Base-by-base conservation (phyloP, 2,888 invertebrate genomes). In the Leuctra nigra region DNA sequence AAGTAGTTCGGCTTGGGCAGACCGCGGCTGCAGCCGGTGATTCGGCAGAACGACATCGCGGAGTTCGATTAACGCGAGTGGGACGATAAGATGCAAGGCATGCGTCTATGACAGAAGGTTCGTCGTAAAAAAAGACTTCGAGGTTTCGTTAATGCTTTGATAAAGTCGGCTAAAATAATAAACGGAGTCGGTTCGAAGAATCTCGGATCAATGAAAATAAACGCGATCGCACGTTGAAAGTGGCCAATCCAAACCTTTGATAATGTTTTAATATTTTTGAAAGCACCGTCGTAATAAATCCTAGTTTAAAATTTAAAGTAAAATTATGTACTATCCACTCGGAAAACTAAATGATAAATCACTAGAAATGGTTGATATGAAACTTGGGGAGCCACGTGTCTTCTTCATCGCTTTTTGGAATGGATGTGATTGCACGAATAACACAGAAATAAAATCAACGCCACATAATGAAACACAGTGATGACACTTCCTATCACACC, bases 1-100 rank as follows among this genome's bases (percentile, higher is more conserved):
- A 89, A 85, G 69, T 88, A 90, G 71, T 89, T 87, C 54, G 88
- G 87, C 68, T 87, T 84, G 54, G 88, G 89, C 67, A 89, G 79
- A 66, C 86, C 83, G 65, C 85, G 80, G 71, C 87, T 86, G 70
- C 83, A 83, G 66, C 88, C 86, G 59, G 89, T 90, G 65, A 89
- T 87, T 71, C 87, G 82, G 72, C 89, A 90, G 72, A 83, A 86
- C 68, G 86, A 85, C 80, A 86, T 82, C 47, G 44, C 58, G 23
- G 4, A 22, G 38, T n/a, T n/a, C n/a, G n/a, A n/a, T n/a, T n/a
- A n/a, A n/a, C n/a, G n/a, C n/a, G n/a, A n/a, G n/a, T n/a, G n/a
- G n/a, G n/a, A n/a, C n/a, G n/a, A n/a, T n/a, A n/a, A n/a, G n/a
- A n/a, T n/a, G n/a, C n/a, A n/a, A n/a, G n/a, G n/a, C n/a, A n/a